Evolutionary conservation across 2,888 invertebrate genomes (phyloP).

Genomic region (Tachystola acroxantha): DNA sequence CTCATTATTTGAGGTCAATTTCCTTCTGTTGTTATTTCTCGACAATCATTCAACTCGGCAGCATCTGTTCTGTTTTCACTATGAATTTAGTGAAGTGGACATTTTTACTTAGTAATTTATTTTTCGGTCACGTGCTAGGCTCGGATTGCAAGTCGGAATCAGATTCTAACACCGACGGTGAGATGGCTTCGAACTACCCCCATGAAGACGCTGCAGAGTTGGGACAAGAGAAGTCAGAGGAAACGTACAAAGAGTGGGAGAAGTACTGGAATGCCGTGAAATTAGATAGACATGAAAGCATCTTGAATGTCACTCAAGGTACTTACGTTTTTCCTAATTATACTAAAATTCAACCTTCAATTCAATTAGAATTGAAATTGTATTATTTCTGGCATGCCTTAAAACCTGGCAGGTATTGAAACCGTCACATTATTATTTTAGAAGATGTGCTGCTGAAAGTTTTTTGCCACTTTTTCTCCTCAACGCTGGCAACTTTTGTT

Average conservation of each 20-base stretch:
- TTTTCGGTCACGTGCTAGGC: constrained; percentile 22
- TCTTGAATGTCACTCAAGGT: constrained; percentile 50
- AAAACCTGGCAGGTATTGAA: too few species aligned
- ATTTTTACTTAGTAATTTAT: not conserved
- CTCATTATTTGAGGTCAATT: not conserved
- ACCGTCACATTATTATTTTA: too few species aligned
- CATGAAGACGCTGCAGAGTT: constrained; percentile 50
- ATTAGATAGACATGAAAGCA: constrained; percentile 32
- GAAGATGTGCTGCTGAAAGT: too few species aligned
- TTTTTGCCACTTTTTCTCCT: too few species aligned
- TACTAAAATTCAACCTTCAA: too few species aligned
- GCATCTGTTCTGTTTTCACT: not conserved
- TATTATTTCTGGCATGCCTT: too few species aligned
- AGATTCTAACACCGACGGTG: constrained; percentile 47
- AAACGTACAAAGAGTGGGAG: constrained; percentile 53
- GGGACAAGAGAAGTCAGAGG: constrained; percentile 55
- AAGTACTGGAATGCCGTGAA: constrained; percentile 48
- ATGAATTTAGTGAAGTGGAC: not conserved
- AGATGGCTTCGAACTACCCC: constrained; percentile 40
- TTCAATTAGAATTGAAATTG: too few species aligned
- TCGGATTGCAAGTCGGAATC: constrained; percentile 51
- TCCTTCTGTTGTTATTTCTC: not conserved
- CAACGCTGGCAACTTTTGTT: too few species aligned
- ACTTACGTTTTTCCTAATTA: too few species aligned
- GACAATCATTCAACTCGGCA: not conserved